These are phyloP conservation scores for Ips typographus DNA, from an alignment of 1,140 invertebrate genomes.

Conservation along the genomic window DNA sequence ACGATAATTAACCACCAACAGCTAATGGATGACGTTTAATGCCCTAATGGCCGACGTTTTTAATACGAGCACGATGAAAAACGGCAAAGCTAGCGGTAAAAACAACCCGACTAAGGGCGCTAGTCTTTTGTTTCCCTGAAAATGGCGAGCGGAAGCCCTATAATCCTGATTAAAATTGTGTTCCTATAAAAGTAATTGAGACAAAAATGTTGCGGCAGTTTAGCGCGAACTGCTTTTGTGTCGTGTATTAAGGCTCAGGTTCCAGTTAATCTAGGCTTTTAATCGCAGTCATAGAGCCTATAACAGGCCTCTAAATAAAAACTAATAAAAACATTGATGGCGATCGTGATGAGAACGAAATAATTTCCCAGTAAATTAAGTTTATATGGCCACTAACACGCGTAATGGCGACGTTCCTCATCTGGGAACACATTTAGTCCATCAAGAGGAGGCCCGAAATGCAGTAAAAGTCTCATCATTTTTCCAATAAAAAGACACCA, in stretches of 20 bases:
- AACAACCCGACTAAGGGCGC: conserved; percentile 17
- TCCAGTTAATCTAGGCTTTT: too few relatives aligned
- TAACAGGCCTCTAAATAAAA: conserved; percentile 13
- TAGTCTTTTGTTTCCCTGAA: conserved; percentile 25
- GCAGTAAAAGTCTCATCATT: conserved; percentile 25
- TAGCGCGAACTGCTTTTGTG: too few relatives aligned
- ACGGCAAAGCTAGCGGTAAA: conserved; percentile 21
- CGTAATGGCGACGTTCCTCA: conserved; percentile 7
- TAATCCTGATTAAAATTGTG: conserved; percentile 26
- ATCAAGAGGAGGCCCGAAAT: conserved; percentile 2
- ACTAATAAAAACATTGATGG: not conserved
- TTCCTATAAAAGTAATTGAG: conserved; percentile 14
- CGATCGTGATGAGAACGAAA: conserved; percentile 4
- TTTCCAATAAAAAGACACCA: conserved; percentile 27
- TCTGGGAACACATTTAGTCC: conserved; percentile 8
- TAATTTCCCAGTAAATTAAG: conserved; percentile 10
- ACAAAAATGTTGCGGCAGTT: not conserved
- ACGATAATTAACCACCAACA: conserved; percentile 31
- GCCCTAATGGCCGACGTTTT: conserved; percentile 28
- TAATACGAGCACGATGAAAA: conserved; percentile 28
- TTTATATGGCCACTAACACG: conserved; percentile 7
- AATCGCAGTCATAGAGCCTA: not conserved
- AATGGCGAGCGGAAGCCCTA: conserved; percentile 21
- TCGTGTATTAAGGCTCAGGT: too few relatives aligned
- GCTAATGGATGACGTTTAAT: conserved; percentile 33